Base-by-base conservation (phyloP, 2,888 invertebrate genomes). In the Saturnia pavonia region DNA sequence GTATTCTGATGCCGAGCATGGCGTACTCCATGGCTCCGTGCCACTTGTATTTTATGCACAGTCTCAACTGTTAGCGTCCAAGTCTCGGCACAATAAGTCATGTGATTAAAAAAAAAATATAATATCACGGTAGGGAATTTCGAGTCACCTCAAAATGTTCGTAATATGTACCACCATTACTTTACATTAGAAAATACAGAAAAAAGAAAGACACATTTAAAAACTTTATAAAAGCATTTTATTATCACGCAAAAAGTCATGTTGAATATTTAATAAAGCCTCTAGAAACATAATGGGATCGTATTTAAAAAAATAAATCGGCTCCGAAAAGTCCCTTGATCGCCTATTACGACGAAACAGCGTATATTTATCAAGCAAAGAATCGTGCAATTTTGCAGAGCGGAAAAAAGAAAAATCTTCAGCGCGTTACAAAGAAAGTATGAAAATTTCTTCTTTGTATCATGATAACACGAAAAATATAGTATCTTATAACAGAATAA, bases 271-370 rank as follows among this genome's bases (percentile, higher is more conserved):
- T 65, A 65, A 65, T 40, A 40, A 65, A 65, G 65, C 65, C n/a
- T 65, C 34, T 65, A n/a, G 9, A 40, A 65, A 65, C 65, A 40
- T 65, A 40, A 65, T 40, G 40, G 65, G 19, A 40, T 8, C 65
- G 65, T 65, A 65, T 65, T 65, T 65, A 65, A 40, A 60, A 63
- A 65, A n/a, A 65, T 65, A 65, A 65, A 65, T 65, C 65, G 40
- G 25, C 3, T 3, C 65, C 19, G n/a, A 65, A 63, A 63, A 16
- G 40, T 40, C 65, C 40, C 40, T 60, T 40, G 65, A 65, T 40
- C 34, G 65, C 65, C 65, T 11, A 40, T 65, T 40, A 65, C 40
- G n/a, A n/a, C 16, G 65, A 34, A 65, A 65, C 65, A 22, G 40
- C 65, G 65, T 65, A 40, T 40, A n/a, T n/a, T 65, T 65, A 40